Evolutionary conservation across 2,113 vertebrate species (phyloP).

Genomic region (Rana temporaria): DNA sequence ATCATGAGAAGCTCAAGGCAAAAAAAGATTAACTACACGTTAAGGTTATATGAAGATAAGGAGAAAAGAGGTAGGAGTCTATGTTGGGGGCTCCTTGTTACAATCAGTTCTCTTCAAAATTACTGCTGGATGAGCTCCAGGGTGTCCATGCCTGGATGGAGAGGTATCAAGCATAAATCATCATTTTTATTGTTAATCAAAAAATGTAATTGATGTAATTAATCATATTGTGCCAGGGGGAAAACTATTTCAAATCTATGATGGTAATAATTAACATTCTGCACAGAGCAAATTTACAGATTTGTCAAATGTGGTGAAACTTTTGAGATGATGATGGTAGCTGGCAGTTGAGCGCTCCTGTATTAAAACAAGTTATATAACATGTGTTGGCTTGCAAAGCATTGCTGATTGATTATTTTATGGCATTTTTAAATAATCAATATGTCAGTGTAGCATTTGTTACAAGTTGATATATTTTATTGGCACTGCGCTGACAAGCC

Average conservation of each 20-base stretch:
- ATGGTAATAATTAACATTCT: conserved; percentile 28
- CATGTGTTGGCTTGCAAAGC: neutral
- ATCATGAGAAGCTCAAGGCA: conserved; percentile 6
- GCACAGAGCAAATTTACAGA: neutral
- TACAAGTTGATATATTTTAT: too few species aligned
- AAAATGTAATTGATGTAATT: conserved; percentile 52
- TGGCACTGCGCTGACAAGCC: too few species aligned
- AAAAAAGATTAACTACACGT: conserved; percentile 27
- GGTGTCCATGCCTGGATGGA: conserved; percentile 3
- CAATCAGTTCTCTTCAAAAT: conserved; percentile 9
- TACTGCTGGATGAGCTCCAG: conserved; percentile 22
- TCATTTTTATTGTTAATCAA: conserved; percentile 41
- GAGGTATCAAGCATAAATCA: conserved; percentile 49
- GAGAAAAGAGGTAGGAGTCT: neutral
- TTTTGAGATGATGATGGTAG: too few species aligned
- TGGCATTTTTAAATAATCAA: too few species aligned
- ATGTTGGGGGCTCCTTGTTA: conserved; percentile 18
- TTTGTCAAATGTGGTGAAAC: neutral
- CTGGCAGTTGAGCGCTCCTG: neutral
- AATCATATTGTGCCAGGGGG: conserved; percentile 39
- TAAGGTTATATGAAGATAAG: conserved; percentile 39
- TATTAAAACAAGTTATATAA: neutral
- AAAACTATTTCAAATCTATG: conserved; percentile 9
- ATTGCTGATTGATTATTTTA: too few species aligned
- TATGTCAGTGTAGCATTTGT: too few species aligned